Conservation (phyloP, 2,797 vertebrate species). For the Chelidonichthys spinosus region DNA sequence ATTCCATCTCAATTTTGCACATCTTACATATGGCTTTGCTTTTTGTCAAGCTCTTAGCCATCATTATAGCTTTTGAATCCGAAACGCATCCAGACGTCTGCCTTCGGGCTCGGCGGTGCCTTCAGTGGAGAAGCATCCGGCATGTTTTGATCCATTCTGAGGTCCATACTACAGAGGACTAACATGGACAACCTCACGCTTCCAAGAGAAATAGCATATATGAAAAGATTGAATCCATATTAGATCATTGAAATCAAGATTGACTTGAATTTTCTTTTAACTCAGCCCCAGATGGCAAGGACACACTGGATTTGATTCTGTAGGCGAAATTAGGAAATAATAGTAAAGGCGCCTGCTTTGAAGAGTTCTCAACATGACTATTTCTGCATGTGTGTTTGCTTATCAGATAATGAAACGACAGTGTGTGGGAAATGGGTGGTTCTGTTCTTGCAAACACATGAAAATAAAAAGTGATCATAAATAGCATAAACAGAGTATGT, state of each 20-base stretch:
- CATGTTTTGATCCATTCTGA: slow-evolving; percentile 5
- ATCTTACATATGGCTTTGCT: no score
- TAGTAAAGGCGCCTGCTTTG: slow-evolving; percentile 7
- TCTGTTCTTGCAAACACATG: neutral
- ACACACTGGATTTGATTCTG: neutral
- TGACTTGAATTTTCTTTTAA: neutral
- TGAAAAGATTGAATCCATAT: neutral
- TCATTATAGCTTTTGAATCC: neutral
- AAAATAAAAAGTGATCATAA: slow-evolving; percentile 10
- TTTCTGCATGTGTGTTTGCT: slow-evolving; percentile 27
- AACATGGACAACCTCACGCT: no score
- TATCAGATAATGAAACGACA: slow-evolving; percentile 19
- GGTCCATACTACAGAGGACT: neutral
- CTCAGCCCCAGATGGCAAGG: neutral
- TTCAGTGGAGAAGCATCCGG: neutral
- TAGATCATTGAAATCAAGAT: neutral
- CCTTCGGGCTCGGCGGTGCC: neutral
- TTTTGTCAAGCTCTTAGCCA: neutral
- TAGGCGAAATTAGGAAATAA: slow-evolving; percentile 3
- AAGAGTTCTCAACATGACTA: neutral
- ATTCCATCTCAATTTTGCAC: neutral
- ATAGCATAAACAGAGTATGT: neutral
- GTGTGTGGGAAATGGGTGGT: neutral
- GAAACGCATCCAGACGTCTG: slow-evolving; percentile 4
- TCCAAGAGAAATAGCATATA: neutral